Percentiles rank a stretch among this genome's conserved stretches.
Evolutionary conservation across 2,888 invertebrate genomes (phyloP).

Genomic region (Drosophila rubida): DNA sequence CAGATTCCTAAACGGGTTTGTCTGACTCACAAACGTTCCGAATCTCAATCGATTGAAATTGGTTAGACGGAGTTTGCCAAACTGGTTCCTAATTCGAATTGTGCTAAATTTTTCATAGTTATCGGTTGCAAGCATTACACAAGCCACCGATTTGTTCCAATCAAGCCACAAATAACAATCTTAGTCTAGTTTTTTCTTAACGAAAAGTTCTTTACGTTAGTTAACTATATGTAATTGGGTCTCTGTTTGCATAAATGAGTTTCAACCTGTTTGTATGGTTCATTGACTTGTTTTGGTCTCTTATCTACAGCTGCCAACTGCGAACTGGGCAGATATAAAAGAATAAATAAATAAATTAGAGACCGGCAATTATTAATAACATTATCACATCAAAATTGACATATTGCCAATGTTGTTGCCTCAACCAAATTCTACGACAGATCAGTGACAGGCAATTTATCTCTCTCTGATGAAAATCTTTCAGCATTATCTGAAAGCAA

Average conservation of each 20-base stretch:
- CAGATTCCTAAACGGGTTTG: conserved; percentile 30
- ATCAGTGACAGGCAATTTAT: background rate
- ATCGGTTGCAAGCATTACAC: conserved; percentile 49
- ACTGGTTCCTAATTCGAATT: conserved; percentile 57
- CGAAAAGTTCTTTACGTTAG: conserved; percentile 40
- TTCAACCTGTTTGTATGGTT: conserved; percentile 42
- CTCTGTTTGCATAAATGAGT: conserved; percentile 55
- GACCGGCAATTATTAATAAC: background rate
- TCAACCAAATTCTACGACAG: background rate
- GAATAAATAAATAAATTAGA: conserved; percentile 21
- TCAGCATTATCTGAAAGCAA: background rate
- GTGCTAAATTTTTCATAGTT: conserved; percentile 51
- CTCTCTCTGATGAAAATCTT: background rate
- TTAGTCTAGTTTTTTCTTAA: conserved; percentile 28
- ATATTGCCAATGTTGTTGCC: background rate
- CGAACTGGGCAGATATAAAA: conserved; percentile 3
- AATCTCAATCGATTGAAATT: conserved; percentile 21
- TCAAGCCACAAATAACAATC: conserved; percentile 38
- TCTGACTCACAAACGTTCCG: conserved; percentile 18
- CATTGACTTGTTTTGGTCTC: conserved; percentile 52
- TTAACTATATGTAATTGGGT: conserved; percentile 68
- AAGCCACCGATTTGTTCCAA: conserved; percentile 49
- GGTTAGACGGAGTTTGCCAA: conserved; percentile 29
- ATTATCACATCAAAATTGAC: conserved; percentile 5
- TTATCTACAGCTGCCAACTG: conserved; percentile 3